phyloP scores from a whole-genome alignment of 2,888 invertebrate species.

The Margaritifera margaritifera region DNA sequence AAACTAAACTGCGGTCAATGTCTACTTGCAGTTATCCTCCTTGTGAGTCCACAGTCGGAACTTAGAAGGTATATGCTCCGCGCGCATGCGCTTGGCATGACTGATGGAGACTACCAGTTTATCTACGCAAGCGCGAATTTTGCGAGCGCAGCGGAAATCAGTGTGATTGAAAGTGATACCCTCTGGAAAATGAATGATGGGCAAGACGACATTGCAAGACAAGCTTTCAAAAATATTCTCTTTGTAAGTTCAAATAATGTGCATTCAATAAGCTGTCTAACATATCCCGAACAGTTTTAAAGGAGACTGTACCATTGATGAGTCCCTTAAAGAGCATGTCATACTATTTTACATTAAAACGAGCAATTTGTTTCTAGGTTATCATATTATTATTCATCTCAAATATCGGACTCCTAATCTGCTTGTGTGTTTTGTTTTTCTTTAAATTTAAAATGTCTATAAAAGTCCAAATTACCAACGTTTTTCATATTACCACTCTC shows the following conservation, averaged over 20 bases:
- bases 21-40: constrained; percentile 55
- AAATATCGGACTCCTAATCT: no score
- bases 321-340: no score
- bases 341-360: no score
- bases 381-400: no score
- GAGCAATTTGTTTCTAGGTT: no score
- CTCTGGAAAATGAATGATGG: constrained; percentile 52
- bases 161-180: constrained; percentile 31
- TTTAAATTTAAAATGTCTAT: no score
- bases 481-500: no score
- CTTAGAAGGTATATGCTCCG: constrained; percentile 58
- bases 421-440: no score
- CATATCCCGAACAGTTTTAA: no score
- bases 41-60: constrained; percentile 55
- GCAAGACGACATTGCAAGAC: constrained; percentile 48
- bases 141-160: constrained; percentile 41
- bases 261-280: no score
- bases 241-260: constrained; percentile 47
- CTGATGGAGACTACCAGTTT: constrained; percentile 65
- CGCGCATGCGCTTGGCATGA: constrained; percentile 59
- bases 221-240: constrained; percentile 59
- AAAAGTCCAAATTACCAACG: no score
- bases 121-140: constrained; percentile 53
- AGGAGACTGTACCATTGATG: no score
- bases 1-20: background rate